Evolutionary conservation across 2,888 invertebrate species (phyloP), one percentile per base, ranked within the genome.

Genomic region (Drosophila diplacantha): DNA sequence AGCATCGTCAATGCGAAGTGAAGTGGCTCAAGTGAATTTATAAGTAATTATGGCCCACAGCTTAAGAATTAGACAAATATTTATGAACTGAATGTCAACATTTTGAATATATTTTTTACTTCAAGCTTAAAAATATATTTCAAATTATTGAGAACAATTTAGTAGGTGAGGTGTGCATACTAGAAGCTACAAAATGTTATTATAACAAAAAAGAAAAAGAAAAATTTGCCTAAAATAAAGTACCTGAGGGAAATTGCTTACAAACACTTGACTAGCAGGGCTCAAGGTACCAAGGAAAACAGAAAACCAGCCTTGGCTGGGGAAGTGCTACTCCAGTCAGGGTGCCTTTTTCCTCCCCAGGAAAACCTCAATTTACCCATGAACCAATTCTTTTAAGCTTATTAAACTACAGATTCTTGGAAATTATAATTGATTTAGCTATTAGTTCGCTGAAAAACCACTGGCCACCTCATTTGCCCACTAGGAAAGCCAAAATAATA

Each of bases 1-100:
- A 29, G 11, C 29, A 71, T 61, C 70, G 62, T 65, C 65, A 60
- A 69, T 69, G 69, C 35, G 38, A 16, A 51, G 50, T 32, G 16
- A 35, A 49, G 60, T 61, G 61, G 35, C 62, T 41, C 44, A 31
- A 59, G 58, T 59, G 62, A 35, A 59, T 59, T 59, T 61, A 37
- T 59, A 43, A 37, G 61, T 59, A 61, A 59, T 60, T 61, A 59
- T 29, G 46, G 22, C 12, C 18, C 16, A 26, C 26, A 51, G 16
- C 5, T 18, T 18, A 4, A 16, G 9, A 14, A n/a, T 6, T 9
- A 14, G 18, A 24, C 14, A 8, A 26, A 26, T 3, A 43, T n/a
- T 9, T 24, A 9, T 11, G 2, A 24, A 24, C n/a, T 4, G 1
- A 3, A 12, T 5, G 8, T 3, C 1, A 12, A 18, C n/a, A n/a